Percentiles rank a stretch among this genome's conserved stretches.
Evolutionary conservation across 1,140 invertebrate species (phyloP).

Genomic region (Bombus pascuorum): DNA sequence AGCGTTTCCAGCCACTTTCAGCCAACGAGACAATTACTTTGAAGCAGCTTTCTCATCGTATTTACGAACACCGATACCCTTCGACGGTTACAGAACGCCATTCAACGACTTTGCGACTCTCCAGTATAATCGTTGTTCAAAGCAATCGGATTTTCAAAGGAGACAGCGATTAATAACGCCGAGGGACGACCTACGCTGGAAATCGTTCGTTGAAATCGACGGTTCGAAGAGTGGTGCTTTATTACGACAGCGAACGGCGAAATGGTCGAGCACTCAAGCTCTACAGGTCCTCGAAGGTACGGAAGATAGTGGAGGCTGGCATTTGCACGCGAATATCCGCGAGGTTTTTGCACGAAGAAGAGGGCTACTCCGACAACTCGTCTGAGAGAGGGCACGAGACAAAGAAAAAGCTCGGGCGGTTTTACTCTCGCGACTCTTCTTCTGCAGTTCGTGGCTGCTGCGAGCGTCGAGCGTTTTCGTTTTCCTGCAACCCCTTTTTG

Average conservation of each 20-base stretch:
- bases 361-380: conserved; percentile 2
- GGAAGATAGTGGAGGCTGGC: not conserved
- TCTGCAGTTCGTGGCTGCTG: not conserved
- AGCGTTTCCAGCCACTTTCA: not conserved
- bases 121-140: not conserved
- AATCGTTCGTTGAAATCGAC: not conserved
- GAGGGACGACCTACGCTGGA: no score
- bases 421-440: conserved; percentile 18
- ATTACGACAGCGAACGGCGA: not conserved
- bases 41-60: not conserved
- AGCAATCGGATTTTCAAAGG: not conserved
- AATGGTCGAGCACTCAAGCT: not conserved
- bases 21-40: not conserved
- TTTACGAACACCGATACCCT: not conserved
- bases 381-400: not conserved
- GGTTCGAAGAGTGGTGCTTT: not conserved
- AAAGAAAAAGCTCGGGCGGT: not conserved
- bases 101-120: not conserved
- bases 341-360: conserved; percentile 27
- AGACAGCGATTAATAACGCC: not conserved
- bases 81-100: not conserved
- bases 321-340: conserved; percentile 8
- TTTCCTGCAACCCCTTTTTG: not conserved
- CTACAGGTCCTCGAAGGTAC: no score
- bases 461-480: not conserved